These are phyloP conservation scores for Chymomyza caudatula DNA, from an alignment of 2,888 invertebrate genomes.

Conservation along the genomic window DNA sequence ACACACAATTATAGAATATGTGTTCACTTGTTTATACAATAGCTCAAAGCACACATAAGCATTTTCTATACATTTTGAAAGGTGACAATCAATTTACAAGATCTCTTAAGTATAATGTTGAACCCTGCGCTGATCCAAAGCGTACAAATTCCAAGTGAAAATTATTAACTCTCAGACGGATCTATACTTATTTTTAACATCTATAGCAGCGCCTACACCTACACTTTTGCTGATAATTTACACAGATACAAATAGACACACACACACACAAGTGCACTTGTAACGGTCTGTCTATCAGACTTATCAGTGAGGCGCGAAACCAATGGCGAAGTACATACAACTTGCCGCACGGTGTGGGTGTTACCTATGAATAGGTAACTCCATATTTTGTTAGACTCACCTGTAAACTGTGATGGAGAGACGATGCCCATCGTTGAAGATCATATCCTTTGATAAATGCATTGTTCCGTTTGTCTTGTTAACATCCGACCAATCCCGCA, in stretches of 20 bases:
- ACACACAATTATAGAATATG: too few relatives aligned
- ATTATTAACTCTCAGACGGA: conserved; percentile 51
- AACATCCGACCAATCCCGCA: conserved; percentile 76
- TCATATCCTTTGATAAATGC: conserved; percentile 83
- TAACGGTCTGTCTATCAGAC: conserved; percentile 14
- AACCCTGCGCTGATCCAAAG: conserved; percentile 54
- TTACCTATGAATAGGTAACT: background rate
- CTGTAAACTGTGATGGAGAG: conserved; percentile 89
- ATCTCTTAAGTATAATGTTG: conserved; percentile 52
- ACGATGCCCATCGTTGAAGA: conserved; percentile 90
- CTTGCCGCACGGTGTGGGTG: background rate
- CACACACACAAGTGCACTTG: background rate
- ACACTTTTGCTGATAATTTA: conserved; percentile 54
- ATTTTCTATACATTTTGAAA: background rate
- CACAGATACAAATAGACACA: conserved; percentile 27
- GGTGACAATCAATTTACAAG: conserved; percentile 34
- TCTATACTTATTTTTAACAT: conserved; percentile 48
- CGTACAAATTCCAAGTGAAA: conserved; percentile 68
- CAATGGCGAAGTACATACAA: conserved; percentile 30
- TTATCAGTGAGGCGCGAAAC: conserved; percentile 45
- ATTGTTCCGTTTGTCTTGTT: conserved; percentile 74
- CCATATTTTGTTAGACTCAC: conserved; percentile 50
- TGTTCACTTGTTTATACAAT: too few relatives aligned
- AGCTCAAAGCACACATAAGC: background rate
- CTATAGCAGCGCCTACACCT: conserved; percentile 60